Base-by-base conservation (phyloP, 2,888 invertebrate genomes). In the Acanthosepion lycidas region DNA sequence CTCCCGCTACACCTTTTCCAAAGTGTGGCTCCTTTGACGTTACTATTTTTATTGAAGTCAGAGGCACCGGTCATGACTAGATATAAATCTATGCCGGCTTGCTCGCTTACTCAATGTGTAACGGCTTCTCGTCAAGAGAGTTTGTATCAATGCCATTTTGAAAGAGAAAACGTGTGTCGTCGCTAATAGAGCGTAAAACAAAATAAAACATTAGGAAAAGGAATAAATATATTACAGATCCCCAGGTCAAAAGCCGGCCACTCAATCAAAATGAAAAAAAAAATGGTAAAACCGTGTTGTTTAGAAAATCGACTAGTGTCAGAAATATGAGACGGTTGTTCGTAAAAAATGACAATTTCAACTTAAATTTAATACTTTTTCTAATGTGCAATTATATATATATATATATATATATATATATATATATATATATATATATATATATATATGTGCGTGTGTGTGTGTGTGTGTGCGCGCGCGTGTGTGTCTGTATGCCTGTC, bases 11-110 rank as follows among this genome's bases (percentile, higher is more conserved):
- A 26, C 6, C 59, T 12, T 78, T n/a, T 18, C n/a, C 78, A 78
- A 78, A 78, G 78, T 78, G 78, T 78, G 78, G n/a, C 78, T 78
- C 78, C n/a, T 78, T 42, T 78, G 78, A 33, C 78, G 78, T 78
- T n/a, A 12, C n/a, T 78, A 78, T 78, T 78, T 78, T 78, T 78
- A 78, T 78, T 78, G n/a, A 78, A 78, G 78, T n/a, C 78, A n/a
- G 33, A n/a, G 78, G n/a, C 78, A 78, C 15, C 78, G 78, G 78
- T 78, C n/a, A 78, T 78, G 78, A 78, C 78, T 15, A n/a, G 78
- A 78, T 78, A 78, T 78, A 78, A 78, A 78, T n/a, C 78, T 78
- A 78, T 78, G n/a, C 78, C n/a, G 8, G 78, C n/a, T 12, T n/a
- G 78, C 78, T 78, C n/a, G 78, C n/a, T 12, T n/a, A 33, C 78